phyloP scores from a whole-genome alignment of 2,113 vertebrate species.

The Cygnus buccinator region DNA sequence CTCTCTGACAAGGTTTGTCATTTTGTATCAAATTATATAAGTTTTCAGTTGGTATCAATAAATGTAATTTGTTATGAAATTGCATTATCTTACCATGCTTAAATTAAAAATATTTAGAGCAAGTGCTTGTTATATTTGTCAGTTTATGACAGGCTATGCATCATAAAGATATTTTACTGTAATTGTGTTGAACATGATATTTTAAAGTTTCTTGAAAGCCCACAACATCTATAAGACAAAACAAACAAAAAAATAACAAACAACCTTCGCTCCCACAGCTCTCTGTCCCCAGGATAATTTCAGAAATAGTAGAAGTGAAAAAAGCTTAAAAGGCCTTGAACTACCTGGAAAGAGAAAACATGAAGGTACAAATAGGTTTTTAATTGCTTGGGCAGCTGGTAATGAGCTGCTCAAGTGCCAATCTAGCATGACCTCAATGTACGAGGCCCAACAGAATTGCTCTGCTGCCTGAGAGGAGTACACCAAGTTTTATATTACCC shows the following conservation, averaged over 20 bases:
- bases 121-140: slow-evolving; percentile 28
- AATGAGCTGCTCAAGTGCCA: background rate
- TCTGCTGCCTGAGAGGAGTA: background rate
- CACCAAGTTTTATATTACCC: background rate
- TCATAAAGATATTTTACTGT: background rate
- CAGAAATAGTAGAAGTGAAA: background rate
- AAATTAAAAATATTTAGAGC: slow-evolving; percentile 40
- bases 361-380: background rate
- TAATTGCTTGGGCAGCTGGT: background rate
- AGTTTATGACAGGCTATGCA: background rate
- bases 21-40: slow-evolving; percentile 24
- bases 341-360: background rate
- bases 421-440: fast-evolving
- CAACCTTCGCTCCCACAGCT: background rate
- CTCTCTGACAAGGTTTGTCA: slow-evolving; percentile 26
- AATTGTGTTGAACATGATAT: background rate
- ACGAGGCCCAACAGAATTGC: background rate
- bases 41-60: slow-evolving; percentile 14
- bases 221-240: background rate
- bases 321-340: background rate
- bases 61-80: slow-evolving; percentile 21
- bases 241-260: background rate
- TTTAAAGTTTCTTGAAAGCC: background rate
- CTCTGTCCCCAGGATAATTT: background rate
- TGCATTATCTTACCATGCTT: slow-evolving; percentile 4